A percentile compares a stretch with the other conserved stretches of the same genome.
phyloP scores from a whole-genome alignment of 2,888 invertebrate genomes.

The Agrochola lychnidis region DNA sequence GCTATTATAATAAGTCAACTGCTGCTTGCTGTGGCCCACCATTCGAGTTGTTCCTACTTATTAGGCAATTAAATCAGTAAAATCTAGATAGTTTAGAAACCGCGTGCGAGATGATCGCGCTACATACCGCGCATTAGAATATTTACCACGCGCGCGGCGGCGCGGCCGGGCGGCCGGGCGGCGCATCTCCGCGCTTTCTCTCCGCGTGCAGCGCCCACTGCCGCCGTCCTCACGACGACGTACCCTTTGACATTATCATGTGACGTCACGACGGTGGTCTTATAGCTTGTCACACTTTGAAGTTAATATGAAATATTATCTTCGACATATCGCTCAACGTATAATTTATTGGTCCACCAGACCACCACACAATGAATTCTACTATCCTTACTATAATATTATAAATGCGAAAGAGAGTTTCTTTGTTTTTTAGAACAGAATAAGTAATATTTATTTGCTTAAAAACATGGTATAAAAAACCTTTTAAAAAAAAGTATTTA shows the following conservation, averaged over 20 bases:
- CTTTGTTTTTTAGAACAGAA: too few relatives aligned
- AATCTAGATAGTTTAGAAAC: constrained; percentile 27
- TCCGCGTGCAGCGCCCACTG: not conserved
- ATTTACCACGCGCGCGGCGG: constrained; percentile 19
- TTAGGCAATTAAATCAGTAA: not conserved
- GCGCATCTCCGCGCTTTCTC: constrained; percentile 41
- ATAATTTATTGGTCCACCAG: not conserved
- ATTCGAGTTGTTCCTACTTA: not conserved
- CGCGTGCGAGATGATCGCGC: constrained; percentile 25
- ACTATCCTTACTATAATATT: too few relatives aligned
- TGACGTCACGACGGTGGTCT: constrained; percentile 24
- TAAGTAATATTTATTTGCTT: too few relatives aligned
- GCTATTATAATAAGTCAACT: not conserved
- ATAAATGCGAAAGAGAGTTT: too few relatives aligned
- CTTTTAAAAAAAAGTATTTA: too few relatives aligned
- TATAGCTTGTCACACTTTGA: not conserved
- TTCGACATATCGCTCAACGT: not conserved
- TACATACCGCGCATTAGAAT: constrained; percentile 40
- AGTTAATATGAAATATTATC: not conserved
- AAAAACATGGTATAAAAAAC: too few relatives aligned
- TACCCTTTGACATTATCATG: constrained; percentile 41
- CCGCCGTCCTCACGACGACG: not conserved
- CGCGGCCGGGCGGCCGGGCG: not conserved
- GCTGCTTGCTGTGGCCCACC: not conserved
- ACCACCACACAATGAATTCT: not conserved